Evolutionary conservation across 2,113 vertebrate species (phyloP).

Genomic region (Sphaerodactylus townsendi): DNA sequence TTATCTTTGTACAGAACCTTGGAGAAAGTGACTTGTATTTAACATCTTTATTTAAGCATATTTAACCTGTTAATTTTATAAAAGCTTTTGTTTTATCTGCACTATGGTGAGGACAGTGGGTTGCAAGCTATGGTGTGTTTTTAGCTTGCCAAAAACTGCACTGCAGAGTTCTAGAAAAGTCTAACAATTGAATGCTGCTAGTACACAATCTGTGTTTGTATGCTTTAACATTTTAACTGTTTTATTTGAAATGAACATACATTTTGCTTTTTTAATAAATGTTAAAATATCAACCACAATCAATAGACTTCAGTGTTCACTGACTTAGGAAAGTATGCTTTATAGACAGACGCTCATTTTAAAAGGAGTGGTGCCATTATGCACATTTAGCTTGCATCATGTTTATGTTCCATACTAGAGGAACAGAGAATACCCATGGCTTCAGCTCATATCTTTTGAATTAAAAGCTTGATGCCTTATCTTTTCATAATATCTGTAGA

Average conservation of each 20-base stretch:
- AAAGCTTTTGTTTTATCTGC: conserved; percentile 82
- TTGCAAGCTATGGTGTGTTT: conserved; percentile 81
- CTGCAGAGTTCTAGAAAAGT: conserved; percentile 79
- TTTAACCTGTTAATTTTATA: conserved; percentile 97
- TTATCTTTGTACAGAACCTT: conserved; percentile 92
- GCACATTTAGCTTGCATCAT: not conserved
- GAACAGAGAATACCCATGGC: not conserved
- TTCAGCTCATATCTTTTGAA: not conserved
- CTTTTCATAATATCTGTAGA: not conserved
- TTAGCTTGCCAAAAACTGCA: conserved; percentile 79
- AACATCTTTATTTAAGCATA: conserved; percentile 98
- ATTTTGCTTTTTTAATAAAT: conserved; percentile 93
- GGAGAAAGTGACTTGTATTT: conserved; percentile 95
- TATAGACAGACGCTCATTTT: not conserved
- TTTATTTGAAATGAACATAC: conserved; percentile 87
- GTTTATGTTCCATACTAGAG: too few relatives aligned
- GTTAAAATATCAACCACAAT: conserved; percentile 68
- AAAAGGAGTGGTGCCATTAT: not conserved
- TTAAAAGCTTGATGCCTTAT: not conserved
- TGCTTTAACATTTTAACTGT: conserved; percentile 90
- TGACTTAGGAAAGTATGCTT: not conserved
- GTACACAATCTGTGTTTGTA: conserved; percentile 87
- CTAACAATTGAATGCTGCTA: conserved; percentile 96
- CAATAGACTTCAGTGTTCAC: not conserved
- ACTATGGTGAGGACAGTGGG: conserved; percentile 80